phyloP scores from a whole-genome alignment of 2,888 invertebrate genomes.

The Seira ritae region DNA sequence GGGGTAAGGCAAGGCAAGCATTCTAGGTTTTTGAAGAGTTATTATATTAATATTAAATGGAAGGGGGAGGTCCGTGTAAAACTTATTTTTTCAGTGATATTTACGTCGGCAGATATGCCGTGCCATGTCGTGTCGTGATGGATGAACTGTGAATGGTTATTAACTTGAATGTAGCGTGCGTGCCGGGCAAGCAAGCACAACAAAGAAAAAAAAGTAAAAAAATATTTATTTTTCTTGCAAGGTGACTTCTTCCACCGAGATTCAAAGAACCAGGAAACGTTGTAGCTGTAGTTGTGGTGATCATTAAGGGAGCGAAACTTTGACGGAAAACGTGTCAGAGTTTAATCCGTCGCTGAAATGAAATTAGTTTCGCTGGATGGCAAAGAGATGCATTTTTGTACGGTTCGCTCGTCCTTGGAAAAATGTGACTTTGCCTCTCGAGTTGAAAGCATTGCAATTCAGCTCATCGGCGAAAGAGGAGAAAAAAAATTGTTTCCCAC shows the following conservation, averaged over 20 bases:
- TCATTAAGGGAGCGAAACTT: too few relatives aligned
- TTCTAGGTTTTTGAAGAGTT: background rate
- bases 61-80: constrained; percentile 28
- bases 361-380: too few relatives aligned
- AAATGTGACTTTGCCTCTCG: too few relatives aligned
- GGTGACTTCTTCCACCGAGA: background rate
- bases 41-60: constrained; percentile 22
- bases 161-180: constrained; percentile 58
- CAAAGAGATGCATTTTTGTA: too few relatives aligned
- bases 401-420: too few relatives aligned
- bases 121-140: constrained; percentile 61
- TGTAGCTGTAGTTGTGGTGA: too few relatives aligned
- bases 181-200: constrained; percentile 5
- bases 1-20: background rate
- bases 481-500: constrained; percentile 23
- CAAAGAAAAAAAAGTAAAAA: constrained; percentile 32
- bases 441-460: too few relatives aligned
- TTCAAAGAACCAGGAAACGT: too few relatives aligned
- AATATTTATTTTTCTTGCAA: constrained; percentile 2
- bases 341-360: too few relatives aligned
- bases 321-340: too few relatives aligned
- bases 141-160: constrained; percentile 65
- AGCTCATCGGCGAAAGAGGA: background rate
- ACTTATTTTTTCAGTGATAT: constrained; percentile 24
- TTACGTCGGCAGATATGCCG: constrained; percentile 28